phyloP scores from a whole-genome alignment of 2,888 invertebrate species.

The Zonitis immaculata region DNA sequence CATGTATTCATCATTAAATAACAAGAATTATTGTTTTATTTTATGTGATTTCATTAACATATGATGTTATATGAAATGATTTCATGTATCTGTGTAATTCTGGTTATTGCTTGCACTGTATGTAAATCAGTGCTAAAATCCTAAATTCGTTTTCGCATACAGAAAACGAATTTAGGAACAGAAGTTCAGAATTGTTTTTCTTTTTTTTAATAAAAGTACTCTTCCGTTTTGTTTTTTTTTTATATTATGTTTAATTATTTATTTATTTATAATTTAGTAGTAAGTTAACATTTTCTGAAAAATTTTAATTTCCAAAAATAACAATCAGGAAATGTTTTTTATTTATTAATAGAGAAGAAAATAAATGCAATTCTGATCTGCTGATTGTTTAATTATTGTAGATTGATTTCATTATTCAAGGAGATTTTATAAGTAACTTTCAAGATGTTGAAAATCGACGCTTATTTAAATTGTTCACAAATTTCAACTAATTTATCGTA shows the following conservation, averaged over 20 bases:
- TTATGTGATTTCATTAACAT: slow-evolving; percentile 46
- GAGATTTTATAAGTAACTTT: slow-evolving; percentile 30
- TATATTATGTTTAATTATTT: too few species aligned
- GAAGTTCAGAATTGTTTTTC: slow-evolving; percentile 48
- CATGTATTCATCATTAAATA: slow-evolving; percentile 42
- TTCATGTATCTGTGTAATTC: slow-evolving; percentile 46
- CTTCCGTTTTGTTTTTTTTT: too few species aligned
- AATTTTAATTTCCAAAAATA: slow-evolving; percentile 23
- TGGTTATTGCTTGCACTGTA: slow-evolving; percentile 46
- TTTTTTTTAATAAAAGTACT: slow-evolving; percentile 1
- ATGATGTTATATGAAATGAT: slow-evolving; percentile 45
- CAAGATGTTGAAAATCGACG: slow-evolving; percentile 17
- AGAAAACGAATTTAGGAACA: slow-evolving; percentile 46
- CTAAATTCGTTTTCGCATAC: slow-evolving; percentile 47
- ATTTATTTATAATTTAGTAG: slow-evolving; percentile 22
- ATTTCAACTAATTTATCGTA: neutral
- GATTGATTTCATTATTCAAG: slow-evolving; percentile 49
- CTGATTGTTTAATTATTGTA: slow-evolving; percentile 41
- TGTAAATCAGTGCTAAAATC: slow-evolving; percentile 40
- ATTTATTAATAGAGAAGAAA: slow-evolving; percentile 39
- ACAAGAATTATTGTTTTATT: slow-evolving; percentile 43
- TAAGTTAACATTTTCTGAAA: slow-evolving; percentile 26
- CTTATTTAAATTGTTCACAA: slow-evolving; percentile 6
- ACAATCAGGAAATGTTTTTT: slow-evolving; percentile 28
- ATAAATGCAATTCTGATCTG: slow-evolving; percentile 47